A percentile compares a stretch with the other conserved stretches of the same genome.
phyloP scores from a whole-genome alignment of 2,888 invertebrate genomes.

The Anticlea derivata region DNA sequence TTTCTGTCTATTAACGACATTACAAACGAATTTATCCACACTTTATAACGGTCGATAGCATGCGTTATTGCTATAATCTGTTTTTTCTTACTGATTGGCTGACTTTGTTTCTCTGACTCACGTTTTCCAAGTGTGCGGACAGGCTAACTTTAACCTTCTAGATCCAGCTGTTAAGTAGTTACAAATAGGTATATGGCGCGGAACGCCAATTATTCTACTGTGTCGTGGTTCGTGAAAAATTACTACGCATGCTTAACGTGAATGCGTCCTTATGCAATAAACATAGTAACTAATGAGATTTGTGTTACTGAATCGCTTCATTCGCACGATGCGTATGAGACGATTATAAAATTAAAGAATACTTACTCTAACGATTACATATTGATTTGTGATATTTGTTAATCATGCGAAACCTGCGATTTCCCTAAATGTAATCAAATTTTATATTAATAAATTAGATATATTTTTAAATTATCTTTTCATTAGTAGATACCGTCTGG shows the following conservation, averaged over 20 bases:
- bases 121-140: too few species aligned
- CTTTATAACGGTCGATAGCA: too few species aligned
- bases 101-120: too few species aligned
- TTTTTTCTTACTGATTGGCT: too few species aligned
- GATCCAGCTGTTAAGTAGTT: too few species aligned
- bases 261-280: constrained; percentile 13
- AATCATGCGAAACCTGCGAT: constrained; percentile 65
- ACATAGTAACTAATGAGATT: constrained; percentile 22
- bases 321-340: constrained; percentile 22
- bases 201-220: too few species aligned
- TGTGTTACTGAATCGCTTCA: constrained; percentile 19
- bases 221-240: too few species aligned
- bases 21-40: too few species aligned
- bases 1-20: too few species aligned
- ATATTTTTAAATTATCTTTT: constrained; percentile 45
- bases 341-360: constrained; percentile 34
- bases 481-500: constrained; percentile 8
- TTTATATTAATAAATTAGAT: constrained; percentile 60
- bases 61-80: too few species aligned
- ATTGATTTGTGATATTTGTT: constrained; percentile 62
- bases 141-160: too few species aligned
- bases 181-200: too few species aligned
- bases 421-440: constrained; percentile 62
- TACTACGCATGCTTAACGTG: constrained; percentile 1
- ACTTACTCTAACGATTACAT: constrained; percentile 44